These are phyloP conservation scores for Etheostoma nigrum DNA, from an alignment of 2,797 vertebrate species.

Conservation along the genomic window DNA sequence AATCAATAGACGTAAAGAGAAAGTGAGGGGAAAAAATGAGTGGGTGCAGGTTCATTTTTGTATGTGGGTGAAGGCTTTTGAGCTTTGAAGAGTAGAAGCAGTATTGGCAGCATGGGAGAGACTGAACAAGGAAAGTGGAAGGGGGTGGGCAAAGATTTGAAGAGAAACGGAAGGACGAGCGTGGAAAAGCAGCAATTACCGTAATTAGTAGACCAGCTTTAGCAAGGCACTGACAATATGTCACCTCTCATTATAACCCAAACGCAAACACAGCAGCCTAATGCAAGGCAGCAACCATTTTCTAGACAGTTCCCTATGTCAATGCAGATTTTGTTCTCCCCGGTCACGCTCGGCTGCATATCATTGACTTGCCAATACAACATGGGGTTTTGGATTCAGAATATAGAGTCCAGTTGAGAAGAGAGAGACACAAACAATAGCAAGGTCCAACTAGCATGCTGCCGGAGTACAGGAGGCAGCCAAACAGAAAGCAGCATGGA, in stretches of 20 bases:
- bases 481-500: slow-evolving; percentile 34
- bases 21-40: slow-evolving; percentile 31
- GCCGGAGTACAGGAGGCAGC: slow-evolving; percentile 41
- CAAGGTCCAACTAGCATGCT: slow-evolving; percentile 54
- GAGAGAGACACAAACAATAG: slow-evolving; percentile 64
- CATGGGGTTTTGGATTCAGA: slow-evolving; percentile 69
- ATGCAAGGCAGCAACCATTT: slow-evolving; percentile 78
- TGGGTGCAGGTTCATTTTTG: slow-evolving; percentile 56
- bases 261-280: slow-evolving; percentile 80
- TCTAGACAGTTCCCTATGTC: slow-evolving; percentile 77
- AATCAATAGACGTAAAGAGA: slow-evolving; percentile 36
- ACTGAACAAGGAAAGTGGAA: slow-evolving; percentile 37
- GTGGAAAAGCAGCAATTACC: slow-evolving; percentile 83
- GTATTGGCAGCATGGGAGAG: slow-evolving; percentile 64
- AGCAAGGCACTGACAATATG: slow-evolving; percentile 85
- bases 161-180: slow-evolving; percentile 53
- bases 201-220: slow-evolving; percentile 85
- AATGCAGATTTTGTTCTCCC: slow-evolving; percentile 78
- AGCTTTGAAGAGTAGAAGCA: slow-evolving; percentile 66
- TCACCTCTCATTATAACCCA: slow-evolving; percentile 86
- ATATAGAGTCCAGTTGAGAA: slow-evolving; percentile 57
- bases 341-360: slow-evolving; percentile 71
- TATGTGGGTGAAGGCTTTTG: slow-evolving; percentile 65
- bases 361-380: slow-evolving; percentile 82
- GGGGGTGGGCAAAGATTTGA: slow-evolving; percentile 17